These are phyloP conservation scores for Odontomyia ornata DNA, from an alignment of 2,888 invertebrate species.

Conservation along the genomic window DNA sequence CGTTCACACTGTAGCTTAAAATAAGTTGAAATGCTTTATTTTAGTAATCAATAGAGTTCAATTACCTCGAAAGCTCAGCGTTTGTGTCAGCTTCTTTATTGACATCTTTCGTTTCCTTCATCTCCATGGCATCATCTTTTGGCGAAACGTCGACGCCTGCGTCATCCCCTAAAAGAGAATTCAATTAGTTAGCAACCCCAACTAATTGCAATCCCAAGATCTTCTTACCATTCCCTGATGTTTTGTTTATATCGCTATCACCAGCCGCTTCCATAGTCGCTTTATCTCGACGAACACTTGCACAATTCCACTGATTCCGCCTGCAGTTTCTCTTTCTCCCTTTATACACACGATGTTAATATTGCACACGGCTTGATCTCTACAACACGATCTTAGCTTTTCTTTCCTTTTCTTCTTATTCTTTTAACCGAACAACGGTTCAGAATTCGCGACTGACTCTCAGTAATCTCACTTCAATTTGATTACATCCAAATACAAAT, in stretches of 20 bases:
- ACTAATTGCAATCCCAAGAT: not conserved
- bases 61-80: conserved; percentile 25
- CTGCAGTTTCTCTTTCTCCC: conserved; percentile 2
- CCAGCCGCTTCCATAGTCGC: conserved; percentile 10
- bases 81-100: not conserved
- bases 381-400: conserved; percentile 3
- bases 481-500: not conserved
- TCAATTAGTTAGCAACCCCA: not conserved
- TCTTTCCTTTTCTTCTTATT: too few species aligned
- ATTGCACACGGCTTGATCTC: conserved; percentile 39
- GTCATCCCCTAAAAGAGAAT: not conserved
- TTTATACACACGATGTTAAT: conserved; percentile 10
- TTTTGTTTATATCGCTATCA: conserved; percentile 40
- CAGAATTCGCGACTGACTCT: not conserved
- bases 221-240: conserved; percentile 5
- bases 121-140: not conserved
- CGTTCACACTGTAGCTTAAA: too few species aligned
- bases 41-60: conserved; percentile 6
- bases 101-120: not conserved
- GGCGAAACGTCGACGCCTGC: not conserved
- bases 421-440: not conserved
- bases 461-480: too few species aligned
- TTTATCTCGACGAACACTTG: conserved; percentile 1
- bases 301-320: conserved; percentile 3
- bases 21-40: too few species aligned